Base-by-base conservation (phyloP, 2,797 vertebrate genomes). In the Orestias chungarensis region DNA sequence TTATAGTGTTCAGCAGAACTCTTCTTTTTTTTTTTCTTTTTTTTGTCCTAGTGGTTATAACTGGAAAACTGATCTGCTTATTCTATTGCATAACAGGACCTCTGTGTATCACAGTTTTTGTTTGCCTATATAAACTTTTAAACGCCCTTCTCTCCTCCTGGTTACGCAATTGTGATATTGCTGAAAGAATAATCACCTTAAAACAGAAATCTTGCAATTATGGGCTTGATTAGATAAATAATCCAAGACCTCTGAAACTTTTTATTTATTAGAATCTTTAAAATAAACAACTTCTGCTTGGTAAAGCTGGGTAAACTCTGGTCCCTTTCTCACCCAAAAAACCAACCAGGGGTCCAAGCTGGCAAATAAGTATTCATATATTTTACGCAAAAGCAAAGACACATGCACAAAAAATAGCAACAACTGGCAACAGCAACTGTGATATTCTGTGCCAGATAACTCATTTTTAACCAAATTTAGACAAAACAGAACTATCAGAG, bases 1-100 rank as follows among this genome's bases (percentile, higher is more conserved):
- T 35, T 10, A n/a, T 31, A n/a, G 31, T 6, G 2, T 27, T 55
- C 27, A 14, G 27, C 29, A 31, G 54, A 55, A 23, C 55, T 59
- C 55, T 2, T n/a, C n/a, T n/a, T n/a, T n/a, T n/a, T n/a, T n/a
- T n/a, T n/a, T n/a, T n/a, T n/a, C n/a, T n/a, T n/a, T n/a, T n/a
- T n/a, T n/a, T n/a, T n/a, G 11, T 38, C 57, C 20, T 5, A 23
- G 33, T 40, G 57, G 57, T 61, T 61, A 38, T 15, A 40, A 61
- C 33, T 38, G 55, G 33, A 40, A n/a, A 54, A 35, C 10, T 9
- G 15, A 27, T 54, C 35, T 68, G 33, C 38, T 68, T 40, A 42
- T 42, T 42, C 35, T 68, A 40, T 54, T 68, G 35, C 49, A 68
- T 68, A 68, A 68, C n/a, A 38, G 15, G 66, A 54, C 4, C 4